Conservation (phyloP, 2,113 vertebrate species). For the Hippocampus comes region DNA sequence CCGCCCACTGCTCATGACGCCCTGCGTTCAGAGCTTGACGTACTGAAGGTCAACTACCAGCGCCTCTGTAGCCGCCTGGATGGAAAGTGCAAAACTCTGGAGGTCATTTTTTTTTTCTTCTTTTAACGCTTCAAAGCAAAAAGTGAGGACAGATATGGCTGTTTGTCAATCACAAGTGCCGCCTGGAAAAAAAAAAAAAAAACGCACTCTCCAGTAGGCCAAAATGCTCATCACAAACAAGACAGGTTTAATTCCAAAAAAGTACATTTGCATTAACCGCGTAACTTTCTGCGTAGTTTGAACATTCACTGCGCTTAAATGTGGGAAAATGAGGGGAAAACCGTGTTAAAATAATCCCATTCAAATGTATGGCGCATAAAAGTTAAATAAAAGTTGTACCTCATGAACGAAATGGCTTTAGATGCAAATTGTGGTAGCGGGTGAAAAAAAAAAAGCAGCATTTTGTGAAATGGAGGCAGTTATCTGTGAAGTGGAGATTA, state of each 20-base stretch:
- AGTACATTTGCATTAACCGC: too few species aligned
- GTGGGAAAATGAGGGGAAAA: too few species aligned
- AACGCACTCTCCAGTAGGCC: too few species aligned
- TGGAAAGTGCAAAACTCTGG: conserved; percentile 93
- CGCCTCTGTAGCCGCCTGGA: conserved; percentile 91
- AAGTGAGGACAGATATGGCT: background rate
- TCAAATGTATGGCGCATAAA: too few species aligned
- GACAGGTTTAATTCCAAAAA: too few species aligned
- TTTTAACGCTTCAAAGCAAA: background rate
- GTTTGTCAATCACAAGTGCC: background rate
- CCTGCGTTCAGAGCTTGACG: conserved; percentile 85
- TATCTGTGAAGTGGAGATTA: background rate
- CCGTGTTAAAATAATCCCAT: too few species aligned
- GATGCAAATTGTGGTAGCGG: background rate
- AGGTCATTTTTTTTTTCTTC: conserved; percentile 69
- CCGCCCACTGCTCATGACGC: conserved; percentile 90
- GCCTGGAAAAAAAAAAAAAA: background rate
- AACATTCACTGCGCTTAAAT: too few species aligned
- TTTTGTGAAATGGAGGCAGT: background rate
- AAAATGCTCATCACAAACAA: too few species aligned
- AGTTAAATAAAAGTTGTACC: too few species aligned
- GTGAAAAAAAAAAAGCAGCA: too few species aligned
- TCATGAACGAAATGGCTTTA: background rate
- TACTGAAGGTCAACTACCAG: conserved; percentile 89
- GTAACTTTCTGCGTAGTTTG: too few species aligned